These are phyloP conservation scores for Neogobius melanostomus DNA, from an alignment of 2,113 vertebrate genomes.

Conservation along the genomic window DNA sequence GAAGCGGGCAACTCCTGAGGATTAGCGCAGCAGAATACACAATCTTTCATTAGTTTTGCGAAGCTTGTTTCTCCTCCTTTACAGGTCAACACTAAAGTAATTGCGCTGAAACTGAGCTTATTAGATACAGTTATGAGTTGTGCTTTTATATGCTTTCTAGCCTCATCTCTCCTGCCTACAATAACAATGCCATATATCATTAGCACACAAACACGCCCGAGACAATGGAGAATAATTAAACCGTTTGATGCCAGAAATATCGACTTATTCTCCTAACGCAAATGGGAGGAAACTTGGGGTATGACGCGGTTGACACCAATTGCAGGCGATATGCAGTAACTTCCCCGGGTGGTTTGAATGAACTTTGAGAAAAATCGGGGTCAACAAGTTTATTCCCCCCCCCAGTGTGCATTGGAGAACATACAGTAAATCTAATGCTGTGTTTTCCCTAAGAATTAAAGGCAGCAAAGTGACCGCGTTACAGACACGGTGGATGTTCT, in stretches of 20 bases:
- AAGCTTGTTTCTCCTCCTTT: constrained; percentile 10
- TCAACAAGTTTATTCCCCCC: constrained; percentile 1
- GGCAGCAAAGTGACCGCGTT: not conserved
- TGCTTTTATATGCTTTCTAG: constrained; percentile 16
- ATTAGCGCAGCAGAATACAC: constrained; percentile 13
- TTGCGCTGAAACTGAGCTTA: not conserved
- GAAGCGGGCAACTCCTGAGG: not conserved
- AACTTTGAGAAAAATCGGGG: not conserved
- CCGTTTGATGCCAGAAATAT: constrained; percentile 59
- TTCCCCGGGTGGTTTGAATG: not conserved
- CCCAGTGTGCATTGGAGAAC: not conserved
- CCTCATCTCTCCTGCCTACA: constrained; percentile 16
- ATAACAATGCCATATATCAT: constrained; percentile 45
- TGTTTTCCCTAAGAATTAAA: not conserved
- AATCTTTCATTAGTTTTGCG: constrained; percentile 11
- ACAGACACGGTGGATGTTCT: not conserved
- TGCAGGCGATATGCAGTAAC: constrained; percentile 2
- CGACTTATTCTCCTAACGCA: constrained; percentile 43
- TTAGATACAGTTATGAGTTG: constrained; percentile 2
- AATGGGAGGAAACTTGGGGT: constrained; percentile 4
- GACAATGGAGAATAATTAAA: constrained; percentile 54
- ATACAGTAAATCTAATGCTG: not conserved
- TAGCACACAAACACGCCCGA: constrained; percentile 44
- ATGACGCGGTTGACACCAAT: constrained; percentile 6
- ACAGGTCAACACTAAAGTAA: constrained; percentile 15